phyloP scores from a whole-genome alignment of 2,113 vertebrate species.

The Otocyon megalotis region DNA sequence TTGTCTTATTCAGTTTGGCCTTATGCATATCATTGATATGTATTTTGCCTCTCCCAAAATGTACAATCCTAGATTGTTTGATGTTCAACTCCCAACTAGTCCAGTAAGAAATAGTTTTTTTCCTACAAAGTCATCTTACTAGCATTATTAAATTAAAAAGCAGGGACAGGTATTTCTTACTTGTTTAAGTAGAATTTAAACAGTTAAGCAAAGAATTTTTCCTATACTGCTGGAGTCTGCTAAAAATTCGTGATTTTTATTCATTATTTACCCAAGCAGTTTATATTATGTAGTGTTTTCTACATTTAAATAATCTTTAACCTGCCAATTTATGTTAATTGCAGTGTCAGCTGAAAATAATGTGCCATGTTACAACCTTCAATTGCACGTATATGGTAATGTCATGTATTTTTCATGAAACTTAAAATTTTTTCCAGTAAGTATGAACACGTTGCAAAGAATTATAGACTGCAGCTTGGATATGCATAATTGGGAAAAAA shows the following conservation, averaged over 20 bases:
- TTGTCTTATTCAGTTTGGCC: neutral
- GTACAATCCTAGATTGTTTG: neutral
- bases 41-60: neutral
- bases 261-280: slow-evolving; percentile 6
- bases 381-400: slow-evolving; percentile 37
- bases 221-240: neutral
- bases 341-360: slow-evolving; percentile 58
- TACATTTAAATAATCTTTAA: slow-evolving; percentile 62
- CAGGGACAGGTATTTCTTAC: slow-evolving; percentile 14
- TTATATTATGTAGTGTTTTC: slow-evolving; percentile 19
- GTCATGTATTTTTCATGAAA: slow-evolving; percentile 57
- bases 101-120: neutral
- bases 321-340: slow-evolving; percentile 56
- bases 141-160: slow-evolving; percentile 40
- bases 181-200: slow-evolving; percentile 51
- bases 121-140: neutral
- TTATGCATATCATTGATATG: neutral
- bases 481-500: neutral
- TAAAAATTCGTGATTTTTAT: slow-evolving; percentile 63
- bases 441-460: slow-evolving; percentile 17
- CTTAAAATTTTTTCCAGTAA: slow-evolving; percentile 12
- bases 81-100: neutral
- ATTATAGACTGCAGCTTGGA: neutral
- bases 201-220: slow-evolving; percentile 61
- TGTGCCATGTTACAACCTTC: slow-evolving; percentile 9